Evolutionary conservation across 1,140 invertebrate genomes (phyloP).

Genomic region (Proctacanthus coquilletti): DNA sequence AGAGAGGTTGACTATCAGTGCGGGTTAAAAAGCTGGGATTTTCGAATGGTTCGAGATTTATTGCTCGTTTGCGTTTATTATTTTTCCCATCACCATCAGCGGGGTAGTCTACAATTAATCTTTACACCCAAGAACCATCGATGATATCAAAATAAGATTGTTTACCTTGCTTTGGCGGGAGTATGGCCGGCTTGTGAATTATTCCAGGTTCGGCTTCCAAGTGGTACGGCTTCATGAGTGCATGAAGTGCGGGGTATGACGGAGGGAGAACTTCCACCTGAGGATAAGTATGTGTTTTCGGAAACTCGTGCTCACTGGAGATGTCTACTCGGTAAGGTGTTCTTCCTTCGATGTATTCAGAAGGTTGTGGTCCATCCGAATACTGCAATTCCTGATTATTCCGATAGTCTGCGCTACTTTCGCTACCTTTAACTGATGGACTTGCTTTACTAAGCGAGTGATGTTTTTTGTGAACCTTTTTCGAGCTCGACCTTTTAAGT

Average conservation of each 20-base stretch:
- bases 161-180: too few relatives aligned
- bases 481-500: slow-evolving; percentile 9
- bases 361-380: slow-evolving; percentile 6
- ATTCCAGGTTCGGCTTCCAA: slow-evolving; percentile 23
- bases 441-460: not conserved
- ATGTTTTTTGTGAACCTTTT: slow-evolving; percentile 6
- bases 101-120: too few relatives aligned
- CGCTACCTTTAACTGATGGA: not conserved
- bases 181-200: slow-evolving; percentile 14
- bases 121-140: too few relatives aligned
- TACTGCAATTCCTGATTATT: not conserved
- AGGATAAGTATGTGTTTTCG: too few relatives aligned
- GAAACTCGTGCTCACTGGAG: slow-evolving; percentile 7
- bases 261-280: slow-evolving; percentile 25
- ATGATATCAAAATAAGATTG: too few relatives aligned
- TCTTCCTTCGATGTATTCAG: slow-evolving; percentile 36
- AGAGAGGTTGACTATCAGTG: too few relatives aligned
- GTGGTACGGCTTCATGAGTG: slow-evolving; percentile 24
- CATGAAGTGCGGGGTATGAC: slow-evolving; percentile 20
- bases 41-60: too few relatives aligned
- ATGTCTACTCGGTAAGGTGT: slow-evolving; percentile 38
- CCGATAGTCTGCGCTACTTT: not conserved
- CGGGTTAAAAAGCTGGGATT: too few relatives aligned
- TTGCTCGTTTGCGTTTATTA: slow-evolving; percentile 12
- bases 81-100: slow-evolving; percentile 3